Evolutionary conservation across 2,797 vertebrate species (phyloP).

Genomic region (Manis javanica): DNA sequence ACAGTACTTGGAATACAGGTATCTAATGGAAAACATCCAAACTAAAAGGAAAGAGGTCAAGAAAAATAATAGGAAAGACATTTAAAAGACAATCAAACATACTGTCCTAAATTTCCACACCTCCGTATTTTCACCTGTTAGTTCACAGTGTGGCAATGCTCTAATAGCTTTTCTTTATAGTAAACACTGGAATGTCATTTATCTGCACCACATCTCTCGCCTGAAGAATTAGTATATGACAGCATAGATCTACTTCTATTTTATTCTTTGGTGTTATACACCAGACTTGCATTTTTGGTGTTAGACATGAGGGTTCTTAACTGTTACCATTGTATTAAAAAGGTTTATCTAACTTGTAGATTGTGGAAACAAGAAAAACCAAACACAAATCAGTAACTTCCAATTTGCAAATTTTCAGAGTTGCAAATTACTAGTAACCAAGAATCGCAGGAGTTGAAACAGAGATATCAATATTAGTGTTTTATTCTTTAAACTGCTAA

Average conservation of each 20-base stretch:
- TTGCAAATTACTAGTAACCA: neutral
- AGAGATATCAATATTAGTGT: neutral
- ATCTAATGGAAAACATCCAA: constrained; percentile 28
- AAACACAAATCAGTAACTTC: constrained; percentile 16
- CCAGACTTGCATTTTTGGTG: constrained; percentile 15
- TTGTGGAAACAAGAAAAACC: neutral
- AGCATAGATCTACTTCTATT: neutral
- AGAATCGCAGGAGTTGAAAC: neutral
- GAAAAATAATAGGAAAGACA: constrained; percentile 31
- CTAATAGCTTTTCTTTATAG: constrained; percentile 11
- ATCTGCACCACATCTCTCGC: neutral
- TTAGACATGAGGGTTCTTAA: neutral
- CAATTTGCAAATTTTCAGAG: constrained; percentile 21
- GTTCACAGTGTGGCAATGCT: neutral
- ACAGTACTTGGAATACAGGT: neutral
- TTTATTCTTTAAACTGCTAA: neutral
- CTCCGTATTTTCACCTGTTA: neutral
- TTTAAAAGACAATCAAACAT: constrained; percentile 29
- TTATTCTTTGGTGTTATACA: constrained; percentile 14
- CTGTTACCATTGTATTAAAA: neutral
- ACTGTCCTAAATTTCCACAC: constrained; percentile 1
- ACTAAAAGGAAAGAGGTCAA: neutral
- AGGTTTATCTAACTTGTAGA: constrained; percentile 32
- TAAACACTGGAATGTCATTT: neutral
- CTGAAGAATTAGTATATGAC: neutral